A percentile compares a stretch with the other conserved stretches of the same genome.
Evolutionary conservation across 2,888 invertebrate genomes (phyloP).

Genomic region (Tanypteryx hageni): DNA sequence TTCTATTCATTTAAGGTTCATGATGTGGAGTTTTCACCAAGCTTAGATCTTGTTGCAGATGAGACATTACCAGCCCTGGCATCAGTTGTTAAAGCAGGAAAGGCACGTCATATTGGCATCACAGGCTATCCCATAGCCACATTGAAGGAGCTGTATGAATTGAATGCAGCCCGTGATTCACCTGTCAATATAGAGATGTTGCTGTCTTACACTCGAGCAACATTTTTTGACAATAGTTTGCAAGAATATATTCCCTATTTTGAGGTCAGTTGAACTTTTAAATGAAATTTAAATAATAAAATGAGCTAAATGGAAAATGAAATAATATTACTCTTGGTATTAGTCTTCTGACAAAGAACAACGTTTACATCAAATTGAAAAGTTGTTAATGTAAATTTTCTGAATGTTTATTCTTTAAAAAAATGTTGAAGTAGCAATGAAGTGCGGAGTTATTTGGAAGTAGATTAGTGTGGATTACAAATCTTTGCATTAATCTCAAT

Average conservation of each 20-base stretch:
- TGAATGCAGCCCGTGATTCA: slow-evolving; percentile 72
- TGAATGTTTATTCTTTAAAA: no score
- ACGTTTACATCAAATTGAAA: no score
- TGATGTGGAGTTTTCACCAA: slow-evolving; percentile 92
- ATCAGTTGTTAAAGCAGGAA: slow-evolving; percentile 82
- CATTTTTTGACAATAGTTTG: slow-evolving; percentile 87
- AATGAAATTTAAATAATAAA: no score
- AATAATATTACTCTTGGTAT: no score
- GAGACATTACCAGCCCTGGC: slow-evolving; percentile 92
- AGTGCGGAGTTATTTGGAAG: no score
- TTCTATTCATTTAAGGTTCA: slow-evolving; percentile 83
- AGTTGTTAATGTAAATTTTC: no score
- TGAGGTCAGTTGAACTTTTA: slow-evolving; percentile 77
- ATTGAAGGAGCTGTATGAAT: slow-evolving; percentile 84
- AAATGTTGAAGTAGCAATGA: no score
- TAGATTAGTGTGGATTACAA: no score
- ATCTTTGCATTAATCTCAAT: no score
- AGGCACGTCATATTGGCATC: slow-evolving; percentile 88
- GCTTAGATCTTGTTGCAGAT: slow-evolving; percentile 84
- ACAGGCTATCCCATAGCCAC: slow-evolving; percentile 90
- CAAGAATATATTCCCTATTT: slow-evolving; percentile 85
- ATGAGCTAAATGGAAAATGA: no score
- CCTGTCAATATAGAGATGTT: slow-evolving; percentile 83
- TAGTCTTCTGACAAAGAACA: no score
- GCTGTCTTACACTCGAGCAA: slow-evolving; percentile 88